Base-by-base conservation (phyloP, 2,888 invertebrate genomes). In the Mechanitis messenoides region DNA sequence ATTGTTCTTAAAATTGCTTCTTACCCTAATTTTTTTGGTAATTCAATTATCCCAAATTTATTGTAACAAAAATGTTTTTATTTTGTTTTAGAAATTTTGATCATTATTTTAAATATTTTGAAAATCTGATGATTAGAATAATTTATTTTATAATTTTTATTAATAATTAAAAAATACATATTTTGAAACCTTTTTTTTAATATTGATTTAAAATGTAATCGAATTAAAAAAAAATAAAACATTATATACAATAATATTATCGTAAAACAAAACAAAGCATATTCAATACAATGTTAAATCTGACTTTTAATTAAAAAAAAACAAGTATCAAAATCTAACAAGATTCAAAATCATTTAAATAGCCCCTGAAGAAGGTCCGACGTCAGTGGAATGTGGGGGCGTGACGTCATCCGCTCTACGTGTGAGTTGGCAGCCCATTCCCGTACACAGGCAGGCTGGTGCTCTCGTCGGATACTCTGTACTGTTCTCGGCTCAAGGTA, bases 401-500 rank as follows among this genome's bases (percentile, higher is more conserved):
- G 90, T 95, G 65, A 94, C 95, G 45, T 94, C 95, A 33, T 94
- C 95, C 72, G 95, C 94, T 68, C 85, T 96, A 58, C 93, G 95
- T 74, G 92, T 96, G 65, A 94, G 94, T 55, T 96, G 94, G 95
- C 92, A 92, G 70, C 93, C 94, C 28, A 95, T 94, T 62, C 91
- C 92, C 50, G 92, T 92, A 59, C 92, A 93, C 78, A 92, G 93
- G 73, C 95, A 95, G 80, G 95, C 95, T 57, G 95, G 95, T n/a
- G 91, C 94, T 45, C 92, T 95, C 60, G 93, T 94, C 75, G 97
- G 97, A 6, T 97, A 97, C 86, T 95, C 95, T 76, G 92, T 97
- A 65, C 87, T 95, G 68, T 96, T 96, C 83, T 86, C 93, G 90
- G 81, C 94, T 89, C 85, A 86, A 69, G 90, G 90, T 91, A 73